Percentiles rank a stretch among this genome's conserved stretches.
Evolutionary conservation across 2,113 vertebrate genomes (phyloP).

Genomic region (Cichladusa arquata): DNA sequence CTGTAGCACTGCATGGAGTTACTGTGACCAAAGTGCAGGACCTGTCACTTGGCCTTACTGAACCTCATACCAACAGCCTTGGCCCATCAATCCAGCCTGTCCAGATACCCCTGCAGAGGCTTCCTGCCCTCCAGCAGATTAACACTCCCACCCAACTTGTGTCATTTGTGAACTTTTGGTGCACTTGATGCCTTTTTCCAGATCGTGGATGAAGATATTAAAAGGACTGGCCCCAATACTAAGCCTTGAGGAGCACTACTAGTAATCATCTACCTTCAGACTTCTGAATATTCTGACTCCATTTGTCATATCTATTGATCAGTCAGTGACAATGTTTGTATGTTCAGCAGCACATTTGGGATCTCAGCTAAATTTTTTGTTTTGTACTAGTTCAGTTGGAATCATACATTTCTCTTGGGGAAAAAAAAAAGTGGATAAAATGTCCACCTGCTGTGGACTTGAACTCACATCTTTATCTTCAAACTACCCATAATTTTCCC

Average conservation of each 20-base stretch:
- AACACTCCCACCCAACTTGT: too few relatives aligned
- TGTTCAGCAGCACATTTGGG: neutral
- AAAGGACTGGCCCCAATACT: neutral
- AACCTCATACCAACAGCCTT: neutral
- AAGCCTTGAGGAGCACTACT: neutral
- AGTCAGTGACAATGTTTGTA: neutral
- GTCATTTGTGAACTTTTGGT: neutral
- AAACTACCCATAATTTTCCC: neutral
- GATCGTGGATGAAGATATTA: neutral
- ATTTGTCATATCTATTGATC: neutral
- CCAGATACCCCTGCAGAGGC: neutral
- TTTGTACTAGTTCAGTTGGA: neutral
- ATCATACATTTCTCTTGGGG: neutral
- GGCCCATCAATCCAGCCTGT: neutral
- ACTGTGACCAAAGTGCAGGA: neutral
- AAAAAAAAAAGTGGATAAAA: neutral
- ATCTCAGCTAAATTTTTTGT: neutral
- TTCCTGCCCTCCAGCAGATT: neutral
- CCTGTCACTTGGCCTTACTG: accelerated
- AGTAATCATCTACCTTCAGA: neutral
- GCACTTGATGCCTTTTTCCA: neutral
- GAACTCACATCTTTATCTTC: neutral
- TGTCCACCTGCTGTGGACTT: neutral
- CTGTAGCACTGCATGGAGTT: neutral
- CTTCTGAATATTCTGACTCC: neutral